Conservation (phyloP, 2,797 vertebrate genomes). For the Semotilus atromaculatus region DNA sequence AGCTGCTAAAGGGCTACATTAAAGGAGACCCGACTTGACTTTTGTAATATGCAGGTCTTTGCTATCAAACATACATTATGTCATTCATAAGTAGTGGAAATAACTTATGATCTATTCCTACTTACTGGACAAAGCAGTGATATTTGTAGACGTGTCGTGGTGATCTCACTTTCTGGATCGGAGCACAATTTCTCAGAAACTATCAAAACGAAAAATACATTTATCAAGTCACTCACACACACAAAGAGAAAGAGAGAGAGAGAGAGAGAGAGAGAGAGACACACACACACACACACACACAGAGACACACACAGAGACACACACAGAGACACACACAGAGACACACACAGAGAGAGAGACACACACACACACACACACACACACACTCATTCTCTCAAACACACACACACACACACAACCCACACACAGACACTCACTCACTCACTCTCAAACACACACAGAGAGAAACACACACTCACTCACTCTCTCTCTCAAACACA, state of each 20-base stretch:
- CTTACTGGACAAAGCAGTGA: slow-evolving; percentile 87
- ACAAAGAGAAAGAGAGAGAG: not conserved
- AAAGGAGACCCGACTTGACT: not conserved
- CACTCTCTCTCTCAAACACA: too few relatives aligned
- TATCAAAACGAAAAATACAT: slow-evolving; percentile 49
- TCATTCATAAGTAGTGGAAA: not conserved
- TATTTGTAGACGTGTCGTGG: slow-evolving; percentile 83
- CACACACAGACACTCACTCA: slow-evolving; percentile 66
- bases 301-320: not conserved
- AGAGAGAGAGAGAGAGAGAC: too few relatives aligned
- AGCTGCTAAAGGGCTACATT: not conserved
- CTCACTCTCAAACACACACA: too few relatives aligned
- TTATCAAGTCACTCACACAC: not conserved
- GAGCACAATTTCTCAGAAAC: slow-evolving; percentile 84
- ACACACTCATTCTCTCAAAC: slow-evolving; percentile 72
- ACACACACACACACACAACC: too few relatives aligned
- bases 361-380: too few relatives aligned
- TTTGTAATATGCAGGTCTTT: not conserved
- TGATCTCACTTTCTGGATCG: slow-evolving; percentile 83
- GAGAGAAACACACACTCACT: fast-evolving
- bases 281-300: too few relatives aligned
- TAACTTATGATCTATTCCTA: not conserved
- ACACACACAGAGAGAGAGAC: too few relatives aligned
- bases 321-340: too few relatives aligned
- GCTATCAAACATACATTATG: not conserved